Conservation (phyloP, 2,113 vertebrate species). For the Tinamus guttatus region DNA sequence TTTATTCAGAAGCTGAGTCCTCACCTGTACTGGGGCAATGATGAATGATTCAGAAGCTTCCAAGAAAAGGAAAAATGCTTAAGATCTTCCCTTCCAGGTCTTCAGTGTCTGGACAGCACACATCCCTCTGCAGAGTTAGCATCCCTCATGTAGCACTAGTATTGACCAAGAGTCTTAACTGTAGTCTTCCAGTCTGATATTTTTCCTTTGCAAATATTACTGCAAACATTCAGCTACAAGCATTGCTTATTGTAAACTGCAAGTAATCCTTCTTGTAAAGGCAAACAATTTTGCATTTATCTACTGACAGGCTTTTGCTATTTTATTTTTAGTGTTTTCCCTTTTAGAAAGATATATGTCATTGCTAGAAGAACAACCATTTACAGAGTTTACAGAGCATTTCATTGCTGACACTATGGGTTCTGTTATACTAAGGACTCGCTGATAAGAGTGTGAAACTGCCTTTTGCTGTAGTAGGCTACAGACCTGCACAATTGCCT, state of each 20-base stretch:
- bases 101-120: neutral
- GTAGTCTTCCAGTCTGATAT: neutral
- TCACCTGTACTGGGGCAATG: neutral
- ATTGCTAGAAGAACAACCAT: neutral
- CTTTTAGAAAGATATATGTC: neutral
- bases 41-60: neutral
- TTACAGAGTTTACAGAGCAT: conserved; percentile 19
- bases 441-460: neutral
- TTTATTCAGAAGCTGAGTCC: neutral
- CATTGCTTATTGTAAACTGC: neutral
- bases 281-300: neutral
- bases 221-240: neutral
- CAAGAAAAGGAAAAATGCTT: neutral
- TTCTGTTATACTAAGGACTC: neutral
- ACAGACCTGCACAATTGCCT: neutral
- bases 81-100: neutral
- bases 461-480: neutral
- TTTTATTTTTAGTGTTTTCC: neutral
- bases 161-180: neutral
- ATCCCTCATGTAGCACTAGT: neutral
- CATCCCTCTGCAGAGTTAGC: neutral
- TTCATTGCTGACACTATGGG: neutral
- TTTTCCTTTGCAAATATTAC: neutral
- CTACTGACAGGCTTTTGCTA: conserved; percentile 14
- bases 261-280: neutral